Evolutionary conservation across 2,797 vertebrate genomes (phyloP).

Genomic region (Staurois parvus): DNA sequence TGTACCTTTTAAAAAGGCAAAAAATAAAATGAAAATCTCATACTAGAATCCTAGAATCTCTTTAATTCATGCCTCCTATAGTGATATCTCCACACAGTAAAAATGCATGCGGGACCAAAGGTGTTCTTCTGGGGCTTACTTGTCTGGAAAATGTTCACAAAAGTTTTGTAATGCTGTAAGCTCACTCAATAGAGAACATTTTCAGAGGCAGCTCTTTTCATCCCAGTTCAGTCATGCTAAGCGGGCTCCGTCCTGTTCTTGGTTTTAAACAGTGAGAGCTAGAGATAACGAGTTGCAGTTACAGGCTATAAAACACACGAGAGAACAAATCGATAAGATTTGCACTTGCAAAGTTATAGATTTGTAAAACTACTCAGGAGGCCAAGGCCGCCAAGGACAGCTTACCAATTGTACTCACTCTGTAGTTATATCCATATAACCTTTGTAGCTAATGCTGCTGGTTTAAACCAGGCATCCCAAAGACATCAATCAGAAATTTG

Average conservation of each 20-base stretch:
- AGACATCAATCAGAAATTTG: conserved; percentile 15
- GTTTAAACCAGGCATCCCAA: not conserved
- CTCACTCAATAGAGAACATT: not conserved
- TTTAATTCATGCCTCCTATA: not conserved
- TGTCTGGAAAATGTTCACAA: not conserved
- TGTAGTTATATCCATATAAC: not conserved
- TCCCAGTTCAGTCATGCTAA: not conserved
- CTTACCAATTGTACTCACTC: not conserved
- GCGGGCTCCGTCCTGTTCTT: not conserved
- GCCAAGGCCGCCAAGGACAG: not conserved
- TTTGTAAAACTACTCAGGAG: conserved; percentile 21
- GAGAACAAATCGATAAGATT: conserved; percentile 39
- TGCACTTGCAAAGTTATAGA: conserved; percentile 41
- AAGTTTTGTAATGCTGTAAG: too few species aligned
- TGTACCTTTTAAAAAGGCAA: not conserved
- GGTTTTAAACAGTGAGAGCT: conserved; percentile 9
- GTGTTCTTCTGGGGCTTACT: not conserved
- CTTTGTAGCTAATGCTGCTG: not conserved
- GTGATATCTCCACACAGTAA: not conserved
- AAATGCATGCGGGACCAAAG: not conserved
- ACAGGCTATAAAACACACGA: conserved; percentile 8
- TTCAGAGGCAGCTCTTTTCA: not conserved
- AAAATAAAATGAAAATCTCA: too few species aligned
- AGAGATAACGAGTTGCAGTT: conserved; percentile 22
- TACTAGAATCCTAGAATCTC: too few species aligned